These are phyloP conservation scores for Carcharodon carcharias DNA, from an alignment of 2,797 vertebrate species.

Conservation along the genomic window DNA sequence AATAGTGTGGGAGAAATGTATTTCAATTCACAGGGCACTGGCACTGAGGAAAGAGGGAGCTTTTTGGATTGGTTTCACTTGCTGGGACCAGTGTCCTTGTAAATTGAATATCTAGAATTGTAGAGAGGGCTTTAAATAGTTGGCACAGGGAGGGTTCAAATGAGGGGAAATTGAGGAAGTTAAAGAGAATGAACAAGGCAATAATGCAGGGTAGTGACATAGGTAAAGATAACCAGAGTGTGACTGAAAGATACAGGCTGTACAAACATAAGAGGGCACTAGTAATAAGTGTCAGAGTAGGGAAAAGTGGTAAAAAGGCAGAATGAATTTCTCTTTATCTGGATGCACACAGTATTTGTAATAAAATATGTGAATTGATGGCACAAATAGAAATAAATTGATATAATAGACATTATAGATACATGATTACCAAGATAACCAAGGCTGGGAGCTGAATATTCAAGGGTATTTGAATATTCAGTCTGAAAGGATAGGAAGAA, in stretches of 20 bases:
- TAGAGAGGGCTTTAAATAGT: no score
- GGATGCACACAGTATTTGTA: not conserved
- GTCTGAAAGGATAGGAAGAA: not conserved
- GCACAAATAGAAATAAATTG: not conserved
- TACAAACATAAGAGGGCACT: not conserved
- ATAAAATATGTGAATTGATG: not conserved
- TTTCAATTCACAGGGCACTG: no score
- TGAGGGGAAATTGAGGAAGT: no score
- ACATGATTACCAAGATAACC: not conserved
- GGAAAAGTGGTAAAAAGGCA: not conserved
- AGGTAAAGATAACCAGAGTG: no score
- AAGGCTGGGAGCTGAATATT: not conserved
- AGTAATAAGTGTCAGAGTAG: not conserved
- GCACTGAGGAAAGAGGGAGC: no score
- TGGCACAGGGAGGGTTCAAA: no score
- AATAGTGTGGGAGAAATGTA: no score
- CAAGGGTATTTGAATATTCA: not conserved
- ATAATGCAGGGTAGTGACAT: no score
- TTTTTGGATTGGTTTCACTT: no score
- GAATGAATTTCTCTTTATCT: not conserved
- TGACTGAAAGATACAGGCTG: not conserved
- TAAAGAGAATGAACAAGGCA: no score
- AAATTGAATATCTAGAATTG: no score
- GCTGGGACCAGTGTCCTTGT: no score
- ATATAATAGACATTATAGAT: not conserved